These are phyloP conservation scores for Drosophila pachea DNA, from an alignment of 1,140 invertebrate genomes.

Conservation along the genomic window DNA sequence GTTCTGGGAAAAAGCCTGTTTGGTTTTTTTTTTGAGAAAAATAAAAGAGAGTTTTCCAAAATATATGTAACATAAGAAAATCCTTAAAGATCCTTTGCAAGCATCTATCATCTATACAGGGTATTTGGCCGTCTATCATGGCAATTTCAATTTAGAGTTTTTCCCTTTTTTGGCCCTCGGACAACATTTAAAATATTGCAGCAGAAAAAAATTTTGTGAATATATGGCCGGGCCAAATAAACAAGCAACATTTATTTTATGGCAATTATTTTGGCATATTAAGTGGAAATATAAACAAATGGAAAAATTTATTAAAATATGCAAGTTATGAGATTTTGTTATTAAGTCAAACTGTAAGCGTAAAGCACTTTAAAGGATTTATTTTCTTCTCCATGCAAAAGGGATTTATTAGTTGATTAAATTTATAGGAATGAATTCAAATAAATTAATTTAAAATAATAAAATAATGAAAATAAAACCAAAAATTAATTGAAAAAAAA, in stretches of 20 bases:
- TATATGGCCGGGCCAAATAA: constrained; percentile 16
- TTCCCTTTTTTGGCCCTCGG: constrained; percentile 4
- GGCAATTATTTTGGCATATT: constrained; percentile 33
- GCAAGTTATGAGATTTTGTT: constrained; percentile 17
- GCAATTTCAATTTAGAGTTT: background rate
- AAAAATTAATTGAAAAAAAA: no score
- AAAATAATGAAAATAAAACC: no score
- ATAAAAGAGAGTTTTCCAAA: no score
- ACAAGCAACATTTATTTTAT: constrained; percentile 27
- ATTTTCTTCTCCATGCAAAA: background rate
- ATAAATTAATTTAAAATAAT: no score
- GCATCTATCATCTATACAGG: background rate
- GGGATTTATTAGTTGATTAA: background rate
- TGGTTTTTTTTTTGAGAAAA: no score
- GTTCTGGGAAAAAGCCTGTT: background rate
- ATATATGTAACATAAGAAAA: no score
- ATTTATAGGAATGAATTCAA: no score
- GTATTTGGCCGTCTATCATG: background rate
- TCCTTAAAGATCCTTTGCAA: no score
- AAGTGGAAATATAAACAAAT: constrained; percentile 15
- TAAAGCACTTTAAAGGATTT: background rate
- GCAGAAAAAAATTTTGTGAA: constrained; percentile 14
- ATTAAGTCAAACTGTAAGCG: background rate
- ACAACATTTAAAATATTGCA: constrained; percentile 6
- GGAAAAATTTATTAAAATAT: background rate